phyloP scores from a whole-genome alignment of 2,888 invertebrate species.

The Blastobasis adustella region DNA sequence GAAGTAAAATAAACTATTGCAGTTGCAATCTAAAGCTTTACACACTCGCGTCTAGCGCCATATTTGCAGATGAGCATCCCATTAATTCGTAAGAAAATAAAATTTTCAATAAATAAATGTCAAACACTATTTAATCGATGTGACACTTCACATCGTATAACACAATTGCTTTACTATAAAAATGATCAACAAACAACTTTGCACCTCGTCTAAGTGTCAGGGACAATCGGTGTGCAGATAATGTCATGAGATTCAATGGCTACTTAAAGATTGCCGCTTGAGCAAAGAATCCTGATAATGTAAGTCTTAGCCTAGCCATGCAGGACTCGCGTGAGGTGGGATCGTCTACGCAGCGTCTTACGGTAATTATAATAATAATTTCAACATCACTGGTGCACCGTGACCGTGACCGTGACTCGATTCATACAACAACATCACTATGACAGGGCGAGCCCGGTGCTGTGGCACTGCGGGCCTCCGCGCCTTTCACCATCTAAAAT shows the following conservation, averaged over 20 bases:
- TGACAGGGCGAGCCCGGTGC: slow-evolving; percentile 14
- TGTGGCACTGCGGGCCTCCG: too few species aligned
- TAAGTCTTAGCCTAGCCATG: slow-evolving; percentile 61
- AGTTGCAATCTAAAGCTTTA: slow-evolving; percentile 35
- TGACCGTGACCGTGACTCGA: slow-evolving; percentile 28
- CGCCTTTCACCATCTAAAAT: slow-evolving; percentile 21
- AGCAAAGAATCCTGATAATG: slow-evolving; percentile 66
- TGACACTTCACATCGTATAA: slow-evolving; percentile 68
- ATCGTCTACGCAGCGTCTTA: slow-evolving; percentile 50
- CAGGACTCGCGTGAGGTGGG: slow-evolving; percentile 54
- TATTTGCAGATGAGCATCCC: slow-evolving; percentile 72
- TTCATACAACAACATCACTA: slow-evolving; percentile 42
- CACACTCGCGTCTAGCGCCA: slow-evolving; percentile 47
- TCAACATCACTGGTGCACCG: slow-evolving; percentile 52
- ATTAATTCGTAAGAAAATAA: slow-evolving; percentile 70
- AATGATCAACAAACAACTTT: slow-evolving; percentile 72
- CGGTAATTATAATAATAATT: slow-evolving; percentile 38
- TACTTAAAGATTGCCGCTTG: slow-evolving; percentile 66
- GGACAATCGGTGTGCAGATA: slow-evolving; percentile 53
- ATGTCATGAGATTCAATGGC: slow-evolving; percentile 71
- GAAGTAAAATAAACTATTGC: slow-evolving; percentile 17
- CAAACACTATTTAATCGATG: slow-evolving; percentile 69
- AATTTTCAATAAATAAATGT: slow-evolving; percentile 74
- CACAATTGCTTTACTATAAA: slow-evolving; percentile 72
- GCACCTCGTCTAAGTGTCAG: slow-evolving; percentile 61